phyloP scores from a whole-genome alignment of 2,113 vertebrate genomes.

The Columba livia region DNA sequence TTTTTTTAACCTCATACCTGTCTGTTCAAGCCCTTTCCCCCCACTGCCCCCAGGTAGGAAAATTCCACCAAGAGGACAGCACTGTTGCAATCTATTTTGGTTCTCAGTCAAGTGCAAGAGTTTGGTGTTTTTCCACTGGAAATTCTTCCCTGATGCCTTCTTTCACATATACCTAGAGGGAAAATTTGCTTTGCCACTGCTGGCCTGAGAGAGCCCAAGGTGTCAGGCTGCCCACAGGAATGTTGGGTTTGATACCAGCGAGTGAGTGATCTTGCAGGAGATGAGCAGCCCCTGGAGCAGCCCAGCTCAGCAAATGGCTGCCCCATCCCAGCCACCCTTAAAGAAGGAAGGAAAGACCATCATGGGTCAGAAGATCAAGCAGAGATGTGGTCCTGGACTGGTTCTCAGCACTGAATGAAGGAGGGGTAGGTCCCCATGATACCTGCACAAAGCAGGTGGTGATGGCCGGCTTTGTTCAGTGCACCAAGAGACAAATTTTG shows the following conservation, averaged over 20 bases:
- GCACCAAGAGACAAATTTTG: neutral
- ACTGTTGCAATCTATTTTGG: constrained; percentile 39
- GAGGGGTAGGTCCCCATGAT: rapidly evolving
- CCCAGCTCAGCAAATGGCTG: neutral
- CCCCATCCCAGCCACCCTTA: neutral
- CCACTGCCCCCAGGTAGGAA: neutral
- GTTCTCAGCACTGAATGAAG: rapidly evolving
- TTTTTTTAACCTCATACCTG: neutral
- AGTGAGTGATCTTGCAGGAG: neutral
- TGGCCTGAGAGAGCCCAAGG: neutral
- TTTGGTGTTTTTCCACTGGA: constrained; percentile 59
- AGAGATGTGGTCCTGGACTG: neutral
- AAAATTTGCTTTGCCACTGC: constrained; percentile 11
- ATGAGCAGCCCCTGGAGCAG: neutral
- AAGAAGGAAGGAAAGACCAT: neutral
- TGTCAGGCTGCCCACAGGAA: constrained; percentile 30
- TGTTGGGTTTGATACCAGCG: neutral
- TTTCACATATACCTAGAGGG: neutral
- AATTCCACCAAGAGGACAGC: constrained; percentile 44
- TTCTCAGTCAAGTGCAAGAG: constrained; percentile 32
- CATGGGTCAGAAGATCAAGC: neutral
- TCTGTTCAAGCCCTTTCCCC: neutral
- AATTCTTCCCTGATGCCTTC: constrained; percentile 27
- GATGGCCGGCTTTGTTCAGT: neutral
- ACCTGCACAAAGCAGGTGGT: neutral